A percentile compares a stretch with the other conserved stretches of the same genome.
These are phyloP conservation scores for Tiphia femorata DNA, from an alignment of 2,888 invertebrate species.

Conservation along the genomic window DNA sequence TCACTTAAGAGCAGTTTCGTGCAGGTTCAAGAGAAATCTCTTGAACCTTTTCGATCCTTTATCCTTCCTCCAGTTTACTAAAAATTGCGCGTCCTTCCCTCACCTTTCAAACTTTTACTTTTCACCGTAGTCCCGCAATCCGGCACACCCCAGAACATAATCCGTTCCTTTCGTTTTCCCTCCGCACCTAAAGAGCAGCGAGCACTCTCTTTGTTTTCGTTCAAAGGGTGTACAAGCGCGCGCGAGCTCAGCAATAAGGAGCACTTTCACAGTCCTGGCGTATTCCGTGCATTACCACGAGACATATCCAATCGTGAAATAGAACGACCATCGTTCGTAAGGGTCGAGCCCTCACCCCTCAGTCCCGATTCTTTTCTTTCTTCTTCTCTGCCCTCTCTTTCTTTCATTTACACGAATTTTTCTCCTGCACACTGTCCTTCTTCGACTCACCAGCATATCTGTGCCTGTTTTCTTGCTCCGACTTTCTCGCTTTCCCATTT, in stretches of 20 bases:
- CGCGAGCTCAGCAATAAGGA: constrained; percentile 20
- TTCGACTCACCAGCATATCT: no score
- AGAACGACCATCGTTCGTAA: constrained; percentile 24
- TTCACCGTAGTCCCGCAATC: constrained; percentile 14
- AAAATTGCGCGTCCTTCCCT: constrained; percentile 12
- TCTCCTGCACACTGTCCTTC: no score
- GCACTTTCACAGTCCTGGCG: constrained; percentile 35
- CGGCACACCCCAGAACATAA: constrained; percentile 32
- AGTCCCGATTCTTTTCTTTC: neutral
- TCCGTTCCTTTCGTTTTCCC: constrained; percentile 33
- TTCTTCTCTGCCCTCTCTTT: no score
- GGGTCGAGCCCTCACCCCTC: constrained; percentile 19
- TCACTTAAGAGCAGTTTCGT: no score
- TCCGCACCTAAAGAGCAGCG: constrained; percentile 30
- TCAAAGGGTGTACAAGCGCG: constrained; percentile 30
- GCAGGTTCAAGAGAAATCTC: no score
- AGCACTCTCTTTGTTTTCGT: constrained; percentile 38
- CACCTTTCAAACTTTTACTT: constrained; percentile 7
- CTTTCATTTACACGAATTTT: no score
- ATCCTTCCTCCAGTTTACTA: no score
- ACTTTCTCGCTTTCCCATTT: neutral
- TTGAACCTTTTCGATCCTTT: no score
- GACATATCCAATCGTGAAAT: constrained; percentile 37
- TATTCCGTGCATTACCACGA: constrained; percentile 26
- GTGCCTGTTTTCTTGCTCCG: neutral